A percentile compares a stretch with the other conserved stretches of the same genome.
Conservation (phyloP, 2,113 vertebrate species). For the Phasianus colchicus region DNA sequence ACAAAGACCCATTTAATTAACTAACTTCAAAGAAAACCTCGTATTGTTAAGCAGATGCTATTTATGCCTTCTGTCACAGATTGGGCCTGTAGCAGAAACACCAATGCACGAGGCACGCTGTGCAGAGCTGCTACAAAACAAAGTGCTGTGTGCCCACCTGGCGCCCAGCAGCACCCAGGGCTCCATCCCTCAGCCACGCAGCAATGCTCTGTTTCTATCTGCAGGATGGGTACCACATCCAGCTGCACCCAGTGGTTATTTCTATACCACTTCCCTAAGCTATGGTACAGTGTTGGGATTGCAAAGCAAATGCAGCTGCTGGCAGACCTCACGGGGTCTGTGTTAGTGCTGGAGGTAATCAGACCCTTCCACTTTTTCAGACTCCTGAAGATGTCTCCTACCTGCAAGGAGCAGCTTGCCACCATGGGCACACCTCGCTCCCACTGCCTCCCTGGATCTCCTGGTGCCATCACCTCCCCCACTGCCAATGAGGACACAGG, state of each 20-base stretch:
- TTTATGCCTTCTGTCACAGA: neutral
- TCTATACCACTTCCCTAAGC: neutral
- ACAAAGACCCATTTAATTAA: slow-evolving; percentile 48
- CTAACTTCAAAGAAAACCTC: neutral
- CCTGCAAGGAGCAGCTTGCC: neutral
- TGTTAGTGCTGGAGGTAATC: neutral
- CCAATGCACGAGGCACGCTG: neutral
- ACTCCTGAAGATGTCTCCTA: neutral
- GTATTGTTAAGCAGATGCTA: neutral
- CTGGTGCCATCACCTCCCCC: neutral
- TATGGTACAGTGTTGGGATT: neutral
- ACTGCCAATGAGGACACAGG: accelerated
- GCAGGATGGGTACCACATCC: neutral
- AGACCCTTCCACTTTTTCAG: neutral
- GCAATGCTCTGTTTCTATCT: neutral
- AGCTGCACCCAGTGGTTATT: neutral
- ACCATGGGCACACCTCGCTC: neutral
- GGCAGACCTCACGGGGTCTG: neutral
- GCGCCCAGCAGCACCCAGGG: neutral
- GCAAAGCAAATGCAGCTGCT: neutral
- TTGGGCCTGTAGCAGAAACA: neutral
- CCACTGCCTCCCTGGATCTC: neutral
- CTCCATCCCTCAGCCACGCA: neutral
- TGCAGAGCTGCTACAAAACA: neutral
- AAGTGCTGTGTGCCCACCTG: neutral